A percentile compares a stretch with the other conserved stretches of the same genome.
phyloP scores from a whole-genome alignment of 2,797 vertebrate species.

The Otolemur crassicaudatus region DNA sequence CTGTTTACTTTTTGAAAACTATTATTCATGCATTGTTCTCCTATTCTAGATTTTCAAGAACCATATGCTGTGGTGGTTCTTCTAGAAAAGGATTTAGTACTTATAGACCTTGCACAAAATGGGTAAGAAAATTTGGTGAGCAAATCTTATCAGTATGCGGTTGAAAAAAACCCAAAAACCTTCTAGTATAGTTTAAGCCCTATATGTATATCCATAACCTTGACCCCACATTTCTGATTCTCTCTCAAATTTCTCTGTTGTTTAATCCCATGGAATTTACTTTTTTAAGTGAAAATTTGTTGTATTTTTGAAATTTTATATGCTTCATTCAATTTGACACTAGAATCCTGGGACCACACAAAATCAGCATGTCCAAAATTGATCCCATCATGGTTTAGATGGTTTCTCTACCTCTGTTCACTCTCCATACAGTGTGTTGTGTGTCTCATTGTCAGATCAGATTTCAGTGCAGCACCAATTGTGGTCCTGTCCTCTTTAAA shows the following conservation, averaged over 20 bases:
- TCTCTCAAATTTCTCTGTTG: neutral
- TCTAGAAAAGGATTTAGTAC: slow-evolving; percentile 99
- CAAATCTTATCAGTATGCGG: neutral
- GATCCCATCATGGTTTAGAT: neutral
- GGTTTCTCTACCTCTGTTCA: neutral
- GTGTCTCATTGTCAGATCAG: neutral
- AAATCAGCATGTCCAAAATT: neutral
- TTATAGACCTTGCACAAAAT: slow-evolving; percentile 99
- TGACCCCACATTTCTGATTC: neutral
- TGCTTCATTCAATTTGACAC: slow-evolving; percentile 1
- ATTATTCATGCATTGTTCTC: slow-evolving; percentile 65
- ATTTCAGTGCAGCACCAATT: neutral
- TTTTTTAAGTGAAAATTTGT: slow-evolving; percentile 28
- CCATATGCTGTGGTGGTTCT: slow-evolving; percentile 99
- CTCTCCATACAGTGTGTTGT: neutral
- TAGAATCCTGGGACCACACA: neutral
- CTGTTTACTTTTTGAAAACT: slow-evolving; percentile 59
- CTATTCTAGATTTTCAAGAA: slow-evolving; percentile 96
- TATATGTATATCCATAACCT: neutral
- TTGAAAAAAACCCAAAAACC: neutral
- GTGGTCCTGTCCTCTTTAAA: neutral
- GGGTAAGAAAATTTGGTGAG: slow-evolving; percentile 91
- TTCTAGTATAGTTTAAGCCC: neutral
- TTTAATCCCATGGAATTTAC: neutral
- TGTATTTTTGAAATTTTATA: slow-evolving; percentile 32